A percentile compares a stretch with the other conserved stretches of the same genome.
Conservation (phyloP, 2,797 vertebrate species). For the Crax fasciolata region DNA sequence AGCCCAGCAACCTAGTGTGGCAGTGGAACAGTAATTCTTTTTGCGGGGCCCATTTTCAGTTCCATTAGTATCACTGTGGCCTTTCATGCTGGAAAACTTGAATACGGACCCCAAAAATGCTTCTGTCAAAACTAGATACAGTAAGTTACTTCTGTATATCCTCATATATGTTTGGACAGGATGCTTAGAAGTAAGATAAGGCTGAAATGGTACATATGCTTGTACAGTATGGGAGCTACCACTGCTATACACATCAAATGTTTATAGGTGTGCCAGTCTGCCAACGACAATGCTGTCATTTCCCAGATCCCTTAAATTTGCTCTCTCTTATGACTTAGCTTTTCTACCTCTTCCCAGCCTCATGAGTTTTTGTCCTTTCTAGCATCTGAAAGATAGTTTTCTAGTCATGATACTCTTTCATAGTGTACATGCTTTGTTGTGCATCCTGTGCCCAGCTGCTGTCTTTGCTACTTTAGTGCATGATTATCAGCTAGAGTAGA, state of each 20-base stretch:
- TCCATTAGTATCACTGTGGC: not conserved
- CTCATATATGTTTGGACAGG: not conserved
- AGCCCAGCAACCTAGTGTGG: not conserved
- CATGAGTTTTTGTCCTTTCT: not conserved
- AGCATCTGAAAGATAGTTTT: not conserved
- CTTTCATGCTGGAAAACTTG: not conserved
- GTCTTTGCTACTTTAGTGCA: not conserved
- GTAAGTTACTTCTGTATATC: not conserved
- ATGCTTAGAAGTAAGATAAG: not conserved
- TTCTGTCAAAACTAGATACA: not conserved
- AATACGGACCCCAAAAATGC: not conserved
- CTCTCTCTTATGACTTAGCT: not conserved
- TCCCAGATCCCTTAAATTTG: not conserved
- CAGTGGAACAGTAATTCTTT: not conserved
- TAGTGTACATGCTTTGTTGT: not conserved
- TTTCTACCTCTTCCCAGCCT: not conserved
- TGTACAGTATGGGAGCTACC: not conserved
- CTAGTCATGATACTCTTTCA: not conserved
- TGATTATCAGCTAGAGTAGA: not conserved
- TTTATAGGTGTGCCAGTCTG: not conserved
- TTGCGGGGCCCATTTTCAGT: not conserved
- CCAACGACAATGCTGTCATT: not conserved
- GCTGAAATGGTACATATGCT: not conserved
- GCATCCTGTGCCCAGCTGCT: conserved; percentile 19
- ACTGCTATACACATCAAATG: not conserved